These are phyloP conservation scores for Hyperoplus immaculatus DNA, from an alignment of 2,797 vertebrate genomes.

Conservation along the genomic window DNA sequence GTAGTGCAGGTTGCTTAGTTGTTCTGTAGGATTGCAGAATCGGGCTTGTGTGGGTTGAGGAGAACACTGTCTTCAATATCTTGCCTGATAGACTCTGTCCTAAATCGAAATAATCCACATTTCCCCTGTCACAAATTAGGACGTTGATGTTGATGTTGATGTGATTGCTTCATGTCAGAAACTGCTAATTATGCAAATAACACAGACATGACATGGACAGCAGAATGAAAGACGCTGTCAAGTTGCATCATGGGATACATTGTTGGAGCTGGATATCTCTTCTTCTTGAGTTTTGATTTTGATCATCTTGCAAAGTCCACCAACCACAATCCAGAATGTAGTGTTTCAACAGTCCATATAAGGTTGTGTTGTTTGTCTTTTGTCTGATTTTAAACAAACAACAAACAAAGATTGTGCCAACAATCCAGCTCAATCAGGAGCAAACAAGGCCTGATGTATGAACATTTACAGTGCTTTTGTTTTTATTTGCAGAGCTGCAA, in stretches of 20 bases:
- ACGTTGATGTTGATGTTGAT: background rate
- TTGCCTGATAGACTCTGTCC: background rate
- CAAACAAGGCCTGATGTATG: background rate
- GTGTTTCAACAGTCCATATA: background rate
- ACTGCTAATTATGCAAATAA: background rate
- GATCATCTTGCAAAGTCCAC: background rate
- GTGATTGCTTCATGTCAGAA: background rate
- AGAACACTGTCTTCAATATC: background rate
- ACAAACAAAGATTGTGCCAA: too few relatives aligned
- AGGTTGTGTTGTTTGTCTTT: background rate
- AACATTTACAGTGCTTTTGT: background rate
- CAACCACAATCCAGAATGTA: too few relatives aligned
- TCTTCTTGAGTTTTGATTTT: constrained; percentile 1
- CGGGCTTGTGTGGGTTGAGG: background rate
- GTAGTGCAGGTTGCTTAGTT: too few relatives aligned
- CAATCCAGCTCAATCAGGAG: background rate
- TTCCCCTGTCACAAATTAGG: background rate
- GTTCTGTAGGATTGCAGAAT: background rate
- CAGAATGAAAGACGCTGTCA: background rate
- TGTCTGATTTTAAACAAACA: background rate
- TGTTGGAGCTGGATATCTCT: background rate
- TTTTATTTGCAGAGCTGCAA: background rate
- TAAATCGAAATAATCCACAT: background rate
- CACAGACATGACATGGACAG: background rate
- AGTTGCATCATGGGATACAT: background rate